Evolutionary conservation across 2,797 vertebrate genomes (phyloP).

Genomic region (Aselliscus stoliczkanus): DNA sequence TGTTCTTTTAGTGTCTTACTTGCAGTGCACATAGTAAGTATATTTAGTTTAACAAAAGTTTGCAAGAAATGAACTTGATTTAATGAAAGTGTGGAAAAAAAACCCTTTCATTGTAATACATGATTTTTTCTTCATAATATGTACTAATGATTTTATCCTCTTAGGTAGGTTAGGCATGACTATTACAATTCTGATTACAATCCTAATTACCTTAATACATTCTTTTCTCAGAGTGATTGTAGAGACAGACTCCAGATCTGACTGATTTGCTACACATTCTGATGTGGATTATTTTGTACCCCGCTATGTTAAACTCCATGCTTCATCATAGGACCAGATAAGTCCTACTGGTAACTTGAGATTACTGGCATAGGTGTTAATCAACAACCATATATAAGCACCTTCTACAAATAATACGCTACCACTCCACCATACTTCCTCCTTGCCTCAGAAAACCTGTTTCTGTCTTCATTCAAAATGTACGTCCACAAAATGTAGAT

Average conservation of each 20-base stretch:
- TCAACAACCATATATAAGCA: background rate
- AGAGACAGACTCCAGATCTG: background rate
- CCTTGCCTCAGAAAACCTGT: background rate
- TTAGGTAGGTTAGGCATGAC: background rate
- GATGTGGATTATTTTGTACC: background rate
- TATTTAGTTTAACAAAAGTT: slow-evolving; percentile 3
- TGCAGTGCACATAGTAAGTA: background rate
- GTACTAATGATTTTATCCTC: background rate
- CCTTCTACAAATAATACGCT: background rate
- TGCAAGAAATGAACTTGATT: slow-evolving; percentile 17
- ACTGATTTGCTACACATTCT: background rate
- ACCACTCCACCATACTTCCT: background rate
- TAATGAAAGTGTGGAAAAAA: background rate
- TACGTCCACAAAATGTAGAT: no score
- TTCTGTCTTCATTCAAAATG: background rate
- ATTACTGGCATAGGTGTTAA: background rate
- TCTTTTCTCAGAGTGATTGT: background rate
- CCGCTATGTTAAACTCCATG: background rate
- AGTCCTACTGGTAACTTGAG: background rate
- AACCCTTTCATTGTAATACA: background rate
- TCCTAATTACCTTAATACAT: background rate
- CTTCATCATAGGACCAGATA: background rate
- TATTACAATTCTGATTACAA: background rate
- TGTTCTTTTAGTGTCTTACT: background rate
- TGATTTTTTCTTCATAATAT: background rate